Conservation (phyloP, 2,797 vertebrate species). For the Gymnodraco acuticeps region DNA sequence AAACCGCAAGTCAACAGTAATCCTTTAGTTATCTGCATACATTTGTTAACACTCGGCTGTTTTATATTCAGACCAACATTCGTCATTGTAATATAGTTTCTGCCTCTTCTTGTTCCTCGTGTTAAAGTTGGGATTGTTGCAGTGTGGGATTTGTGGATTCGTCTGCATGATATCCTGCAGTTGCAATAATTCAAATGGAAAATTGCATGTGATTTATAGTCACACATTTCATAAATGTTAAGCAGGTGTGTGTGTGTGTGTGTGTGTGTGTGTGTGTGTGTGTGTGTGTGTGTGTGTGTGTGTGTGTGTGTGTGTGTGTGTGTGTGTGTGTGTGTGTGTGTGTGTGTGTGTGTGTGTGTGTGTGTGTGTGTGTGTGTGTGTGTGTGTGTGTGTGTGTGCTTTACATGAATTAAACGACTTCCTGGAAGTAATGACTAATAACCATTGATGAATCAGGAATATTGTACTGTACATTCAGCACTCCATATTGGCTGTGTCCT, state of each 20-base stretch:
- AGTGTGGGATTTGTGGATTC: constrained; percentile 28
- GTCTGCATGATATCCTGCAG: constrained; percentile 9
- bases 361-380: constrained; percentile 32
- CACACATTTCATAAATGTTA: constrained; percentile 56
- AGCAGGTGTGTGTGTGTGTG: constrained; percentile 42
- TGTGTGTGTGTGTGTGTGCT: constrained; percentile 30
- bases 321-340: neutral
- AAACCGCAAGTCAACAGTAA: constrained; percentile 15
- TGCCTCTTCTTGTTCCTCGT: constrained; percentile 22
- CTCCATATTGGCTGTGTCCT: neutral
- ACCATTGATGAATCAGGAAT: constrained; percentile 34
- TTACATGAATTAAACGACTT: constrained; percentile 11
- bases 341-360: constrained; percentile 29
- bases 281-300: constrained; percentile 37
- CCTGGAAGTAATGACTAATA: constrained; percentile 41
- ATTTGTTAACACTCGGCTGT: constrained; percentile 12
- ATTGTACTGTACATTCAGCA: neutral
- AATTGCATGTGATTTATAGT: constrained; percentile 63
- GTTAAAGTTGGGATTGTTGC: neutral
- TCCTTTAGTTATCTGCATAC: constrained; percentile 33
- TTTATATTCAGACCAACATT: constrained; percentile 33
- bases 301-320: constrained; percentile 31
- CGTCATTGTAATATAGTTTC: constrained; percentile 50
- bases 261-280: constrained; percentile 32
- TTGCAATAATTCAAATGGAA: constrained; percentile 57